Conservation (phyloP, 2,113 vertebrate genomes). For the Ceuthmochares aereus region DNA sequence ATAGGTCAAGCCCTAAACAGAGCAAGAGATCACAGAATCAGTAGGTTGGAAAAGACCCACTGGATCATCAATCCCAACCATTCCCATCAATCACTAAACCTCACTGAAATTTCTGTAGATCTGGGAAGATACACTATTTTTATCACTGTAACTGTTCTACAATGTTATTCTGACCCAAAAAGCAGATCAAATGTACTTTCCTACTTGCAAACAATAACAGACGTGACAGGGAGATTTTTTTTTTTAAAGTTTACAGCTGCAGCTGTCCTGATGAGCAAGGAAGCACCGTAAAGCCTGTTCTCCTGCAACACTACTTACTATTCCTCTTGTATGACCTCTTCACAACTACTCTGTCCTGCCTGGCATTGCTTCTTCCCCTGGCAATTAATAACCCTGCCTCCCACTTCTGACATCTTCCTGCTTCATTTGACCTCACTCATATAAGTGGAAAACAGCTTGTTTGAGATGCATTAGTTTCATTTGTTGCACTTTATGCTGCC, state of each 20-base stretch:
- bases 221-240: neutral
- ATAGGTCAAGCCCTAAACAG: neutral
- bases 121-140: neutral
- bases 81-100: too few relatives aligned
- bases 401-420: neutral
- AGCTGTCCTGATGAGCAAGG: neutral
- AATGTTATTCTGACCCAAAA: neutral
- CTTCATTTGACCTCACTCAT: neutral
- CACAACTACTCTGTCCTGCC: neutral
- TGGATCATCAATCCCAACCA: too few relatives aligned
- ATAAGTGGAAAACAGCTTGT: neutral
- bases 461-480: constrained; percentile 6
- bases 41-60: too few relatives aligned
- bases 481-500: neutral
- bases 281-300: neutral
- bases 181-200: neutral
- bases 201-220: neutral
- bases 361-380: neutral
- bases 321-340: neutral
- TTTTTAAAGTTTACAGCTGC: neutral
- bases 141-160: neutral
- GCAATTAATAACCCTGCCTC: neutral
- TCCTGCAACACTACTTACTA: neutral
- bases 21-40: neutral
- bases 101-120: neutral